Evolutionary conservation across 2,888 invertebrate genomes (phyloP).

Genomic region (Gasteruption jaculator): DNA sequence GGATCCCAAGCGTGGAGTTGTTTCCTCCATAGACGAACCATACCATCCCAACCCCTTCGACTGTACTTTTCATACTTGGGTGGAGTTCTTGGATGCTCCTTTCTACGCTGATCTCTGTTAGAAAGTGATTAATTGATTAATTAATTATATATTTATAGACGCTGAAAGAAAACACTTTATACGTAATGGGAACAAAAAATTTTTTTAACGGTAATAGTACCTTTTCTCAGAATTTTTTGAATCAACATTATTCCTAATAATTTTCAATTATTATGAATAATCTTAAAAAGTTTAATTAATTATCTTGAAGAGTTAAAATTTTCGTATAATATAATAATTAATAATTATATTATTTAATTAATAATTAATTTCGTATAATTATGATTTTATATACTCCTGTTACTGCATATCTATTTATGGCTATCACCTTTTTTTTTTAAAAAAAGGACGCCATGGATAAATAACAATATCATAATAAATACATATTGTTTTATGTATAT

Average conservation of each 20-base stretch:
- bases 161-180: slow-evolving; percentile 1
- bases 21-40: slow-evolving; percentile 83
- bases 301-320: no score
- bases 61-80: slow-evolving; percentile 85
- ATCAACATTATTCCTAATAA: neutral
- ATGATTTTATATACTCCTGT: no score
- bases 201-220: neutral
- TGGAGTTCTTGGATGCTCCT: slow-evolving; percentile 83
- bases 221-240: neutral
- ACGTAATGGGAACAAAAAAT: slow-evolving; percentile 3
- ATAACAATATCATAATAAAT: no score
- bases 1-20: slow-evolving; percentile 78
- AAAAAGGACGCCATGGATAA: no score
- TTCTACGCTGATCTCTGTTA: slow-evolving; percentile 60
- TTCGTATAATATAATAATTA: no score
- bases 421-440: no score
- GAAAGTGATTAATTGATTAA: slow-evolving; percentile 9
- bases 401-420: no score
- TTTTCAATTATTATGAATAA: neutral
- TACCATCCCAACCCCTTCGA: slow-evolving; percentile 87
- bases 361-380: no score
- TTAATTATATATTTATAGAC: slow-evolving; percentile 10
- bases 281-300: slow-evolving; percentile 14
- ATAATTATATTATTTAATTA: no score
- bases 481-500: no score